Evolutionary conservation across 2,797 vertebrate genomes (phyloP), one percentile per base, ranked within the genome.

Genomic region (Mormyrus proboscirostris): DNA sequence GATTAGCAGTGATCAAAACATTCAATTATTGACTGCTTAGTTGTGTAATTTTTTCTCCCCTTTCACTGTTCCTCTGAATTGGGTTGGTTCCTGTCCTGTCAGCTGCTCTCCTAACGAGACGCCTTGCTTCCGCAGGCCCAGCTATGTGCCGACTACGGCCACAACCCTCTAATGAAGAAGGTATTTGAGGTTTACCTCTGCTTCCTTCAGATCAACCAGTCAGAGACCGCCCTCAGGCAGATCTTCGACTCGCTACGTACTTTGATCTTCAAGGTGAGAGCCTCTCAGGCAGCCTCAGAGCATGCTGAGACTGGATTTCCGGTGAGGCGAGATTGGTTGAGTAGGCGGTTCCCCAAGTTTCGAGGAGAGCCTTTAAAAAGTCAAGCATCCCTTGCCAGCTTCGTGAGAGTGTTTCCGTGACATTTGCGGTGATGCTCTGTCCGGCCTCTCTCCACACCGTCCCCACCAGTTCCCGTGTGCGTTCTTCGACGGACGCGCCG

Each of bases 151-250:
- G 98, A 99, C 93, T 95, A 98, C 0, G 98, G 98, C 4, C 99
- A 99, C 94, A 99, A 99, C 93, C 98, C 97, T 0, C 95, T 99
- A 93, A 99, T 99, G 98, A 99, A 99, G 95, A 99, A 99, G 50
- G 97, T 99, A 0, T 99, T 99, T 93, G 97, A 98, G 91, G 98
- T 99, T 29, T 97, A 98, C 91, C 93, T 99, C 90, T 98, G 98
- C 93, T 99, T 99, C 91, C 97, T 99, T 93, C 97, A 98, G 94
- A 99, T 99, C 93, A 96, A 98, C 90, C 99, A 99, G 90, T 99
- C 99, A 10, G 99, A 99, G 93, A 96, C 94, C 0, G 97, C 99
- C 38, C 94, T 99, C 92, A 99, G 98, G 92, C 97, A 97, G 73
- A 96, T 99, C 92, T 99, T 99, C 95, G 96, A 95, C 89, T 98